phyloP scores from a whole-genome alignment of 1,140 invertebrate genomes.

The Nixonia krombeini region DNA sequence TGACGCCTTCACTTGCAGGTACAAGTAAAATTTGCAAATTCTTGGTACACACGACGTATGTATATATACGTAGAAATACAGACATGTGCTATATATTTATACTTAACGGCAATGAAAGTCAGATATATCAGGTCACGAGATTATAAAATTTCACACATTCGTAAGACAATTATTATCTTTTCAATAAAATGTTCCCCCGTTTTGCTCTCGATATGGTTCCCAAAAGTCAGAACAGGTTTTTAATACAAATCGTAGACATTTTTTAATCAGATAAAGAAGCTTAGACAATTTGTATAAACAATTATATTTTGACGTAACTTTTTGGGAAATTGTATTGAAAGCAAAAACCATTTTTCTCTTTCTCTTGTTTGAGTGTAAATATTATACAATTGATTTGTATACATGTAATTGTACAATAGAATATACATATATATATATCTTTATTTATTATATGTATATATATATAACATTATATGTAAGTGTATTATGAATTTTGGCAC shows the following conservation, averaged over 20 bases:
- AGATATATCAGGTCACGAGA: not conserved
- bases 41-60: no score
- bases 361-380: not conserved
- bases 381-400: constrained; percentile 2
- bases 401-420: constrained; percentile 17
- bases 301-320: no score
- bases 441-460: constrained; percentile 9
- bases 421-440: constrained; percentile 19
- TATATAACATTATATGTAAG: constrained; percentile 6
- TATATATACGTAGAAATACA: no score
- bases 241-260: no score
- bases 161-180: no score
- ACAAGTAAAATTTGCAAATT: not conserved
- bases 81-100: no score
- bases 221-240: not conserved
- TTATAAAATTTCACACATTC: not conserved
- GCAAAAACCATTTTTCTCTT: no score
- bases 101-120: no score
- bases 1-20: no score
- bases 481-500: constrained; percentile 63
- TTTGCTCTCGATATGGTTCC: not conserved
- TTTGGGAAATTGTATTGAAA: no score
- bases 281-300: no score
- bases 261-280: no score
- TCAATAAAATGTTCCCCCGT: not conserved